These are phyloP conservation scores for Diuraphis noxia DNA, from an alignment of 1,140 invertebrate species.

Conservation along the genomic window DNA sequence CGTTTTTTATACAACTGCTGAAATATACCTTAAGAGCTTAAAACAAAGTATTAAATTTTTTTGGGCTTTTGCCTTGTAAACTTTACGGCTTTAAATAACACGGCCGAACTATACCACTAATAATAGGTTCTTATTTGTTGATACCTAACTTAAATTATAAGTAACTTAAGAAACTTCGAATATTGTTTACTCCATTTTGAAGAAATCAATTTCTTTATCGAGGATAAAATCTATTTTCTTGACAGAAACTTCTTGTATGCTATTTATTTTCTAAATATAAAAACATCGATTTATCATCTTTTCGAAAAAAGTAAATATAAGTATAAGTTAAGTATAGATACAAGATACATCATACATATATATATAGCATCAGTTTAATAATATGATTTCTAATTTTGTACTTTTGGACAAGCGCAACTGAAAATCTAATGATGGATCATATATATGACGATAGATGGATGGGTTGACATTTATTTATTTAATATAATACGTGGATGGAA, in stretches of 20 bases:
- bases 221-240: not conserved
- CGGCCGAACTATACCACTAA: not conserved
- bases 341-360: too few species aligned
- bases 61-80: not conserved
- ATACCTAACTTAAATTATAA: not conserved
- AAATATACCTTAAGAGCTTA: not conserved
- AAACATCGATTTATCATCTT: not conserved
- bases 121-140: not conserved
- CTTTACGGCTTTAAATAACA: not conserved
- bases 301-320: not conserved
- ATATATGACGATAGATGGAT: not conserved
- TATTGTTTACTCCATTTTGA: not conserved
- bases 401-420: not conserved
- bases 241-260: not conserved
- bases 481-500: not conserved
- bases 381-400: not conserved
- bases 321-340: not conserved
- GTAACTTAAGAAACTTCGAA: not conserved
- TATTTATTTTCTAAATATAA: not conserved
- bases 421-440: constrained; percentile 10
- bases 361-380: not conserved
- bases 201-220: constrained; percentile 2
- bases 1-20: not conserved
- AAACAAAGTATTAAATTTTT: not conserved
- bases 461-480: not conserved